Base-by-base conservation (phyloP, 2,797 vertebrate species). In the Botia kubotai region DNA sequence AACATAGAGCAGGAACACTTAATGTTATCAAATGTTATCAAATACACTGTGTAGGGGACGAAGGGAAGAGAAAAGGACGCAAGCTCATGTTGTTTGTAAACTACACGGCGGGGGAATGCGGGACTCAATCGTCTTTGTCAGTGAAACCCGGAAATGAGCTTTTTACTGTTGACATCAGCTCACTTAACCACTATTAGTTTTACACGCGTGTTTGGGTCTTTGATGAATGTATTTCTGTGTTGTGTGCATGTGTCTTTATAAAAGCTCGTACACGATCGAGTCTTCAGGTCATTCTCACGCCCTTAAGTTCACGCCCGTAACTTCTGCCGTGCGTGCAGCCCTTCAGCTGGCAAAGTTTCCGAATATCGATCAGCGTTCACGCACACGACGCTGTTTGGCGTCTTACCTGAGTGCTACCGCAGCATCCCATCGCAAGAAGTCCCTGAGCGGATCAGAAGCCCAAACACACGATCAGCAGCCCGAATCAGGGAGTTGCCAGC, bases 321-420 rank as follows among this genome's bases (percentile, higher is more conserved):
- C 75, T 68, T 77, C 2, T 26, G 10, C 19, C 0, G 1, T 46
- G 57, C 13, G 0, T 62, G 53, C 2, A 4, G 6, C 5, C 17
- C 6, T 19, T 55, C 7, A 50, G 10, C 17, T 33, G 16, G 48
- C 62, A 14, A 76, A 76, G 53, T 76, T 82, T n/a, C 6, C 29
- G 29, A 6, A 13, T 10, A 8, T n/a, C 19, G 55, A 19, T 19
- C 13, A 6, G 50, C 77, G 23, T 26, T 17, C 21, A 46, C 36
- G 6, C 17, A 26, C 36, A 55, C 29, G 6, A 19, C n/a, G 17
- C 12, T 48, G 14, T 55, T 4, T 11, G 17, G 4, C 1, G 23
- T 1, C 75, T 81, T 74, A 87, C 86, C 86, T 67, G 79, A 33
- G 82, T 52, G 77, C 79, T 87, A 6, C 79, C 86, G 16, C 82